Conservation (phyloP, 2,888 invertebrate species). For the Apamea anceps region DNA sequence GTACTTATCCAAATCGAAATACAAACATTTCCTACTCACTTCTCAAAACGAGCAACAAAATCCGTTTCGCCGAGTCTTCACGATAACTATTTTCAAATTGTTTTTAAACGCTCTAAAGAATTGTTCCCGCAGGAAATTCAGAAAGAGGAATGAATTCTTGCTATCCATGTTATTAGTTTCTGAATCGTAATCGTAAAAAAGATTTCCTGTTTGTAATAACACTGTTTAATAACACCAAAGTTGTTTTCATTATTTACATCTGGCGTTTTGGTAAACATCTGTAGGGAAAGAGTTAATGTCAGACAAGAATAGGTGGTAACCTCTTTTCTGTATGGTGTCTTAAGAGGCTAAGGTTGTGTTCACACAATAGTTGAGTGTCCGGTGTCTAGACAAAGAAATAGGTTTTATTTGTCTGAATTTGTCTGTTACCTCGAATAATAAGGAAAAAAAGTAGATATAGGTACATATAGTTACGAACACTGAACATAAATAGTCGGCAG, state of each 20-base stretch:
- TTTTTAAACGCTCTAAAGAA: slow-evolving; percentile 57
- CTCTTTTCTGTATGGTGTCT: slow-evolving; percentile 29
- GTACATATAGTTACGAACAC: too few relatives aligned
- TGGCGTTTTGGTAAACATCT: slow-evolving; percentile 52
- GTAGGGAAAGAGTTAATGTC: slow-evolving; percentile 19
- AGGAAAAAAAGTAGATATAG: too few relatives aligned
- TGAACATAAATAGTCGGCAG: too few relatives aligned
- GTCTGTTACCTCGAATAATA: too few relatives aligned
- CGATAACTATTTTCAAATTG: slow-evolving; percentile 59
- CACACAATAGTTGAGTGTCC: not conserved
- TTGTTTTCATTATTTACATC: slow-evolving; percentile 54
- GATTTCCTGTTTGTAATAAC: slow-evolving; percentile 55
- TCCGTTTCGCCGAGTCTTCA: not conserved
- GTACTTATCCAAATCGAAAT: not conserved
- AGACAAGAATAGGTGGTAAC: slow-evolving; percentile 26
- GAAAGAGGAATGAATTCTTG: slow-evolving; percentile 28
- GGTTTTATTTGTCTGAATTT: too few relatives aligned
- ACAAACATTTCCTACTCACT: not conserved
- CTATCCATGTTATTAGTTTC: slow-evolving; percentile 31
- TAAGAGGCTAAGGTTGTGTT: not conserved
- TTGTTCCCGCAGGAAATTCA: slow-evolving; percentile 53
- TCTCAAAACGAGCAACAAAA: not conserved
- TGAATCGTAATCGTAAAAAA: slow-evolving; percentile 48
- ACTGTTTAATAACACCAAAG: slow-evolving; percentile 45
- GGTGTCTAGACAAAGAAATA: too few relatives aligned